A percentile compares a stretch with the other conserved stretches of the same genome.
phyloP scores from a whole-genome alignment of 30 jellyfish, hydroid and myxozoan species.

The Phacellophora camtschatica region DNA sequence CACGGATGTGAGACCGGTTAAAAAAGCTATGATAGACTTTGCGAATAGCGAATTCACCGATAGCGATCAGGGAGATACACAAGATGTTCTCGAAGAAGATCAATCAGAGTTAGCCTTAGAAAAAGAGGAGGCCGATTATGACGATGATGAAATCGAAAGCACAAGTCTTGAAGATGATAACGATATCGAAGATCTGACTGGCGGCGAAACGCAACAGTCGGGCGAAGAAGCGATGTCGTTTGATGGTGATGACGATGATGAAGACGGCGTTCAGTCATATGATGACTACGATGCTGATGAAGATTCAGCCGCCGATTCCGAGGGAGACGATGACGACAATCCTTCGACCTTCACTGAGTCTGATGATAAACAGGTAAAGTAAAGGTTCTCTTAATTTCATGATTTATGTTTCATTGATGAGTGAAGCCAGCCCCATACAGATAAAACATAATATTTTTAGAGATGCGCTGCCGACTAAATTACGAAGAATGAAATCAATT shows the following conservation, averaged over 20 bases:
- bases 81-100: conserved; percentile 60
- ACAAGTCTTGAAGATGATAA: conserved; percentile 47
- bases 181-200: conserved; percentile 54
- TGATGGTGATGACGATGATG: conserved; percentile 40
- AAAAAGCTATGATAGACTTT: conserved; percentile 58
- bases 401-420: too few relatives aligned
- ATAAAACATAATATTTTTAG: too few relatives aligned
- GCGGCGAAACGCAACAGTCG: conserved; percentile 33
- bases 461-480: too few relatives aligned
- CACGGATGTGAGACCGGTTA: conserved; percentile 47
- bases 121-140: conserved; percentile 70
- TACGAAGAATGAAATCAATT: too few relatives aligned
- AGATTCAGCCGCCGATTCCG: conserved; percentile 62
- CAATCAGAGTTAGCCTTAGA: conserved; percentile 65
- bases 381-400: too few relatives aligned
- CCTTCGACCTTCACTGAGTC: conserved; percentile 55
- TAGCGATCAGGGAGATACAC: conserved; percentile 16
- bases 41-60: conserved; percentile 53
- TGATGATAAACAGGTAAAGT: conserved; percentile 46
- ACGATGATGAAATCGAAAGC: conserved; percentile 39
- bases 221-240: conserved; percentile 48
- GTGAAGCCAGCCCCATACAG: too few relatives aligned
- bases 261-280: neutral
- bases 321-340: conserved; percentile 28
- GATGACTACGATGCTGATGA: conserved; percentile 64